These are phyloP conservation scores for Upupa epops DNA, from an alignment of 2,113 vertebrate genomes.

Conservation along the genomic window DNA sequence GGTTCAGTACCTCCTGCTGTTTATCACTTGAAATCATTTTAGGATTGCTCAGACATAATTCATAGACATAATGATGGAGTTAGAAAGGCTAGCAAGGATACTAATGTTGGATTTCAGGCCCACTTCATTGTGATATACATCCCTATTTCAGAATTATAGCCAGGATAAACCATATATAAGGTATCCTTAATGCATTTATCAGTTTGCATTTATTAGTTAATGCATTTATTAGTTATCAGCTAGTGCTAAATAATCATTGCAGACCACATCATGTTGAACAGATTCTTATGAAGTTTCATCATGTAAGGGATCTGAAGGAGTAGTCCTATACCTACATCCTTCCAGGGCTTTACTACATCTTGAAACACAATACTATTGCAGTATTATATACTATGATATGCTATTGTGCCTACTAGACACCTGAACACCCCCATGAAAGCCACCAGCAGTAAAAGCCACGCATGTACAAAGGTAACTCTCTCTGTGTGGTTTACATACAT, in stretches of 20 bases:
- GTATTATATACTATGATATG: no score
- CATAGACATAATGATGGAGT: neutral
- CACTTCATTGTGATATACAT: neutral
- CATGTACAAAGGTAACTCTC: fast-evolving
- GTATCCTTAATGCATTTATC: neutral
- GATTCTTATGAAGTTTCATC: neutral
- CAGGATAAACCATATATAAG: neutral
- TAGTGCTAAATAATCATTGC: neutral
- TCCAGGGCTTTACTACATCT: neutral
- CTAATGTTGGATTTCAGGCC: neutral
- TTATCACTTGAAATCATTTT: neutral
- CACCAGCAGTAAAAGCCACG: neutral
- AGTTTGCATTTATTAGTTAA: no score
- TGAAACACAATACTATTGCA: neutral
- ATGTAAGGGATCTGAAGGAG: neutral
- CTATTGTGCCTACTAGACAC: no score
- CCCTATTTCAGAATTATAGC: neutral
- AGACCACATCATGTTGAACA: neutral
- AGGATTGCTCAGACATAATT: no score
- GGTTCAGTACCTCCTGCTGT: neutral
- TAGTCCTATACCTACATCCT: neutral
- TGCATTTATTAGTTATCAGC: neutral
- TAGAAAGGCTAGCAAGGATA: neutral
- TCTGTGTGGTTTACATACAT: neutral
- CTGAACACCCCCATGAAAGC: neutral